Evolutionary conservation across 1,140 invertebrate genomes (phyloP).

Genomic region (Bombus sibiricus): DNA sequence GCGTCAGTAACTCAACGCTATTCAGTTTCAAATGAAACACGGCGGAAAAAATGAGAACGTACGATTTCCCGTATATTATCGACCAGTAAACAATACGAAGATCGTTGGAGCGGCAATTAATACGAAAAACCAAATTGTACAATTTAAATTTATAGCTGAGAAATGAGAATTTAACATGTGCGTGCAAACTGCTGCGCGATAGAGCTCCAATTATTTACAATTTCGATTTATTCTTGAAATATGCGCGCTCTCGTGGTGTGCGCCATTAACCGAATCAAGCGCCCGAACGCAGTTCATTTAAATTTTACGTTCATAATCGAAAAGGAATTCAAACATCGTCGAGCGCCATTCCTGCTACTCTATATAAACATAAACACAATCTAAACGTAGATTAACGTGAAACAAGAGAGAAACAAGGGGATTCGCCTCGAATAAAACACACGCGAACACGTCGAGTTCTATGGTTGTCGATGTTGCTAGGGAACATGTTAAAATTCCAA

Average conservation of each 20-base stretch:
- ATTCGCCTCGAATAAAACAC: background rate
- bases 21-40: too few species aligned
- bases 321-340: background rate
- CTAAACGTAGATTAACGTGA: background rate
- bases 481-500: background rate
- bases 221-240: slow-evolving; percentile 2
- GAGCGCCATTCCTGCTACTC: too few species aligned
- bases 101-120: background rate
- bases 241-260: too few species aligned
- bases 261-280: background rate
- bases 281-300: background rate
- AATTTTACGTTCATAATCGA: background rate
- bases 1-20: rapidly evolving
- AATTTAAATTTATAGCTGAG: background rate
- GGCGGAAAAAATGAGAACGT: too few species aligned
- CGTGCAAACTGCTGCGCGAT: background rate
- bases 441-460: background rate
- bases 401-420: background rate
- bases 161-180: background rate
- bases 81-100: background rate
- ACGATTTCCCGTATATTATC: background rate
- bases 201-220: background rate
- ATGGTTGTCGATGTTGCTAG: background rate
- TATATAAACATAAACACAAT: too few species aligned
- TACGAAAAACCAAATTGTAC: background rate